Base-by-base conservation (phyloP, 2,888 invertebrate species). In the Glaucopsyche alexis region DNA sequence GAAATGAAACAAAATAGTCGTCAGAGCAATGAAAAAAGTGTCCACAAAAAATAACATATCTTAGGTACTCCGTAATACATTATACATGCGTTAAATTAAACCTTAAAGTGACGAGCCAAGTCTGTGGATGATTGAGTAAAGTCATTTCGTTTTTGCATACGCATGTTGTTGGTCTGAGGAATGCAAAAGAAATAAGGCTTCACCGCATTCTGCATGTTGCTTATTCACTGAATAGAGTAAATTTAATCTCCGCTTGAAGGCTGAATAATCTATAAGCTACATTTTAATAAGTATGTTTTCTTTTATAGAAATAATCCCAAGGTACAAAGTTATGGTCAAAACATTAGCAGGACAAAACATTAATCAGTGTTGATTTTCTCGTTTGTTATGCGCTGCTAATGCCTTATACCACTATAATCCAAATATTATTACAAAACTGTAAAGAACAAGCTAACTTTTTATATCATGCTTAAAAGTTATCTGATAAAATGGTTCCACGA, bases 131-230 rank as follows among this genome's bases (percentile, higher is more conserved):
- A 42, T 66, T n/a, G 16, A n/a, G 45, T 19, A 13, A 69, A 49
- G 49, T 14, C 29, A 49, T 69, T 69, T 45, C 29, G 69, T 69
- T 69, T 69, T 69, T 69, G 47, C 47, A 29, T 47, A 47, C 14
- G 16, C 69, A 19, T 45, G 45, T 60, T 14, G 38, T 69, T 69
- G 69, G 45, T 47, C 16, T 13, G 7, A 69, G 69, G 69, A 69
- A 69, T 69, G 69, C 69, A 69, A 69, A 67, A 69, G 11, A 69
- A 69, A 69, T 49, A 69, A 69, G 69, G 69, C 49, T 69, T 69
- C 69, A 29, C 13, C 29, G 49, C 69, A 69, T 45, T 45, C 19
- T 49, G 69, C 49, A 69, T 45, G 47, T 19, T 69, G 49, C 69
- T 69, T 69, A 47, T 19, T 47, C 67, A 47, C 19, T 49, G 49